A percentile compares a stretch with the other conserved stretches of the same genome.
These are phyloP conservation scores for Myoxocephalus aenaeus DNA, from an alignment of 2,797 vertebrate species.

Conservation along the genomic window DNA sequence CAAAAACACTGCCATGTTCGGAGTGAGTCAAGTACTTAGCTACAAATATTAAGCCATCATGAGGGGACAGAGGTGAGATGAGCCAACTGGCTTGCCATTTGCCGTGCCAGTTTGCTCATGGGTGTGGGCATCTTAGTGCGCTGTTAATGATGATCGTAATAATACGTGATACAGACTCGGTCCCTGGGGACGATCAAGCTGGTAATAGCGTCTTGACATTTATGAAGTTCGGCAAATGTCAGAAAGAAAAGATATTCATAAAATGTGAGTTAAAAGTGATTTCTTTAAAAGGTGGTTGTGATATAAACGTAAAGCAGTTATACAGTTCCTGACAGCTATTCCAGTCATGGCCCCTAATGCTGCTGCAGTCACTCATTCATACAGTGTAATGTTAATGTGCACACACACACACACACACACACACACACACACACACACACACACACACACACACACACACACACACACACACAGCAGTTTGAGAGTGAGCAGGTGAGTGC, in stretches of 20 bases:
- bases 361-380: conserved; percentile 61
- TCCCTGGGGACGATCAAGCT: conserved; percentile 25
- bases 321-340: conserved; percentile 34
- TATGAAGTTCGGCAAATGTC: conserved; percentile 45
- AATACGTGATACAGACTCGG: conserved; percentile 24
- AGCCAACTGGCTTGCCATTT: conserved; percentile 64
- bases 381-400: conserved; percentile 55
- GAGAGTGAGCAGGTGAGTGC: conserved; percentile 74
- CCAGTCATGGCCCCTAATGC: conserved; percentile 46
- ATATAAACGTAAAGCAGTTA: conserved; percentile 18
- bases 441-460: conserved; percentile 37
- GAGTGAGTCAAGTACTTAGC: conserved; percentile 54
- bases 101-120: conserved; percentile 44
- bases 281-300: conserved; percentile 3
- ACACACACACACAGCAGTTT: conserved; percentile 49
- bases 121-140: conserved; percentile 31
- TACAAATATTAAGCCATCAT: conserved; percentile 54
- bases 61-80: conserved; percentile 59
- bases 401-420: conserved; percentile 36
- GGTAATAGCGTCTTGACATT: conserved; percentile 51
- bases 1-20: conserved; percentile 49
- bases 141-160: conserved; percentile 56
- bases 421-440: conserved; percentile 36
- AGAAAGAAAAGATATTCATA: conserved; percentile 38
- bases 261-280: conserved; percentile 31